These are phyloP conservation scores for Cydia amplana DNA, from an alignment of 1,140 invertebrate genomes.

Conservation along the genomic window DNA sequence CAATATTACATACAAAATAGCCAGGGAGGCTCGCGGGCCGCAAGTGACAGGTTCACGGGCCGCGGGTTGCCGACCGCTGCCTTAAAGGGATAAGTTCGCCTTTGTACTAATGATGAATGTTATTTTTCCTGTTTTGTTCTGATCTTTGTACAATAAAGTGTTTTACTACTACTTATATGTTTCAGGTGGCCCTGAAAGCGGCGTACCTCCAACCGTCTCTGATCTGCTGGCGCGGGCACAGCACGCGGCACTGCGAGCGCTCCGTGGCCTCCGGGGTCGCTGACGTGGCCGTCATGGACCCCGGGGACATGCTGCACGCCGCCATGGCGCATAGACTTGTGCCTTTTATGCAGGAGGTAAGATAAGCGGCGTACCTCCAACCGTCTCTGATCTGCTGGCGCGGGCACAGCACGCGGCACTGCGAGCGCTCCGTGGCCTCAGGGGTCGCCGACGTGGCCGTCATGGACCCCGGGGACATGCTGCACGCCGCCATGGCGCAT, in stretches of 20 bases:
- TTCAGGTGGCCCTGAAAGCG: conserved; percentile 90
- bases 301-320: conserved; percentile 96
- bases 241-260: conserved; percentile 95
- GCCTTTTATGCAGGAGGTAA: conserved; percentile 91
- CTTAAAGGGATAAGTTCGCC: too few relatives aligned
- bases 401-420: conserved; percentile 91
- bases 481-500: conserved; percentile 91
- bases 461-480: conserved; percentile 96
- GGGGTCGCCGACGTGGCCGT: conserved; percentile 94
- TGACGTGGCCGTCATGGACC: conserved; percentile 95
- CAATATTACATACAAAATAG: too few relatives aligned
- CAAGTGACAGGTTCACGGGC: too few relatives aligned
- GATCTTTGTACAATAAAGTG: too few relatives aligned
- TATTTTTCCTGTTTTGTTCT: too few relatives aligned
- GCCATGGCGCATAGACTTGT: conserved; percentile 89
- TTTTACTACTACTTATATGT: too few relatives aligned
- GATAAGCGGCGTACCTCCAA: conserved; percentile 82
- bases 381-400: conserved; percentile 93
- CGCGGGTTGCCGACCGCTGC: too few relatives aligned
- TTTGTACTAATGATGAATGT: too few relatives aligned
- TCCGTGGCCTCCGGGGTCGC: conserved; percentile 87
- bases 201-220: conserved; percentile 94
- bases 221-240: conserved; percentile 91
- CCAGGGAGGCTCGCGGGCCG: too few relatives aligned
- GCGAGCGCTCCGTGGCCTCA: conserved; percentile 90